Conservation (phyloP, 2,888 invertebrate genomes). For the Lasius platythorax region DNA sequence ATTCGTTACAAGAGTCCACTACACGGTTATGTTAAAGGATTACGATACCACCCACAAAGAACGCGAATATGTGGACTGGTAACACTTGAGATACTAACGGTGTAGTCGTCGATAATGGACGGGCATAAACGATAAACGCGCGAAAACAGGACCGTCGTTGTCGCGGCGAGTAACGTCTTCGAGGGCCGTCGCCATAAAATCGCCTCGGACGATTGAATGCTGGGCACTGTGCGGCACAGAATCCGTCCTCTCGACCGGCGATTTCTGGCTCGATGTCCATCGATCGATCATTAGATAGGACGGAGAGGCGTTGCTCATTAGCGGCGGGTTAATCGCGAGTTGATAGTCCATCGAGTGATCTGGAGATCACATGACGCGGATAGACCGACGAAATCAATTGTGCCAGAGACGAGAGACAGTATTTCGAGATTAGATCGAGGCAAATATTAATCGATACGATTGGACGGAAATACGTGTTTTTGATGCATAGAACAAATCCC, state of each 20-base stretch:
- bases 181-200: constrained; percentile 60
- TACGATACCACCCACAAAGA: constrained; percentile 31
- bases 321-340: constrained; percentile 17
- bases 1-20: constrained; percentile 16
- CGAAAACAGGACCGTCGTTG: constrained; percentile 70
- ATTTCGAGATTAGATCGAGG: constrained; percentile 24
- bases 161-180: constrained; percentile 59
- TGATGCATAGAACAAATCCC: not conserved
- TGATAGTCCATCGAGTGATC: constrained; percentile 15
- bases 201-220: constrained; percentile 67
- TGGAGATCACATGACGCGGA: constrained; percentile 21
- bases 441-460: constrained; percentile 44
- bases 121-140: constrained; percentile 65
- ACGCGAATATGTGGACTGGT: constrained; percentile 28
- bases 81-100: constrained; percentile 60
- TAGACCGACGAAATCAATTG: constrained; percentile 14
- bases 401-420: constrained; percentile 7
- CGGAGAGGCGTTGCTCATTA: constrained; percentile 41
- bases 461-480: constrained; percentile 17
- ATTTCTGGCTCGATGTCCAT: constrained; percentile 62
- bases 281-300: constrained; percentile 58
- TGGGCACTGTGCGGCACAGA: constrained; percentile 70
- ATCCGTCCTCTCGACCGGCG: constrained; percentile 70
- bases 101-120: constrained; percentile 60
- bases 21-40: not conserved